Conservation (phyloP, 2,113 vertebrate species). For the Hoplias malabaricus region DNA sequence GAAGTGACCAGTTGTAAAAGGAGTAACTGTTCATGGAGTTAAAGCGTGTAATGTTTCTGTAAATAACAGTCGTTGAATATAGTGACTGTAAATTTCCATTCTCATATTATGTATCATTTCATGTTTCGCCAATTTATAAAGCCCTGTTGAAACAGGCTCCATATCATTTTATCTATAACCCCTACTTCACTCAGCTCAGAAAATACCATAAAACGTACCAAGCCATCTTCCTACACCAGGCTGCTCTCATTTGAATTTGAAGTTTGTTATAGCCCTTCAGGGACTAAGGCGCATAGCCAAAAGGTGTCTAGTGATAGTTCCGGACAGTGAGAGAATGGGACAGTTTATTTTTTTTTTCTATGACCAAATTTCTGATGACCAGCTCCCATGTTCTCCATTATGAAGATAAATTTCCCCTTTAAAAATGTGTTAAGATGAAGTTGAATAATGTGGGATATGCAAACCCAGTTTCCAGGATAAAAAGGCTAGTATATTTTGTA, state of each 20-base stretch:
- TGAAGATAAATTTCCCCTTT: no score
- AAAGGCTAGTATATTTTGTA: no score
- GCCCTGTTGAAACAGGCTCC: neutral
- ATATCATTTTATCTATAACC: neutral
- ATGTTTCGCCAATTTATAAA: neutral
- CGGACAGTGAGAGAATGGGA: neutral
- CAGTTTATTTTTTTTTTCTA: neutral
- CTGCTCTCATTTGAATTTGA: neutral
- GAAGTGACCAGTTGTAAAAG: no score
- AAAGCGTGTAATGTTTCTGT: neutral
- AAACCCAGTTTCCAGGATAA: no score
- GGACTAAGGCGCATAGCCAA: neutral
- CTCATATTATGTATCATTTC: neutral
- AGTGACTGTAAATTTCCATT: neutral
- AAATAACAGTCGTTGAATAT: neutral
- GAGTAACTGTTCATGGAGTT: no score
- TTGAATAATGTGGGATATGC: no score
- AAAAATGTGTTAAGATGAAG: no score
- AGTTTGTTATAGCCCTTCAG: conserved; percentile 5
- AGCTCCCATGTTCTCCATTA: no score
- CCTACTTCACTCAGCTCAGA: neutral
- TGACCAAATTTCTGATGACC: neutral
- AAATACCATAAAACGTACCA: no score
- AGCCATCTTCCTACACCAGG: neutral
- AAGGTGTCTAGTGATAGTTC: neutral